A percentile compares a stretch with the other conserved stretches of the same genome.
Evolutionary conservation across 2,797 vertebrate genomes (phyloP).

Genomic region (Falco biarmicus): DNA sequence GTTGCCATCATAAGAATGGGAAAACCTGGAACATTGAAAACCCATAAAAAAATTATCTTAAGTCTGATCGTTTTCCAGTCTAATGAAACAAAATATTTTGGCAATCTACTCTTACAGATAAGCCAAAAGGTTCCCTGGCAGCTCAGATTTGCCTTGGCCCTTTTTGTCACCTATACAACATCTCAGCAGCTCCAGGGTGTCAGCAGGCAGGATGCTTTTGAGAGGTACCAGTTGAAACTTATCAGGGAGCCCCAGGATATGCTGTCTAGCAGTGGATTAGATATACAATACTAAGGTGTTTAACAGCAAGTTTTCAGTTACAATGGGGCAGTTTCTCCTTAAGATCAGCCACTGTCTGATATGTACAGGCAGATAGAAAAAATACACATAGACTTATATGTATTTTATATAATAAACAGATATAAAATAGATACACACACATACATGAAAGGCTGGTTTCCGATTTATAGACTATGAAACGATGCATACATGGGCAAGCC

Average conservation of each 20-base stretch:
- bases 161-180: conserved; percentile 3
- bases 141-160: background rate
- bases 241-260: conserved; percentile 13
- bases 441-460: background rate
- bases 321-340: background rate
- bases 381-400: background rate
- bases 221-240: conserved; percentile 9
- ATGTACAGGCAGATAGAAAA: background rate
- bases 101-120: background rate
- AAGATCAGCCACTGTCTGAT: background rate
- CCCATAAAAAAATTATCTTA: background rate
- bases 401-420: background rate
- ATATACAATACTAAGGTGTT: background rate
- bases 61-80: background rate
- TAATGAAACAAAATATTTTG: conserved; percentile 27
- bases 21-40: background rate
- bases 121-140: background rate
- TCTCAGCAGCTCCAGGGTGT: background rate
- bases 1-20: background rate
- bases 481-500: background rate
- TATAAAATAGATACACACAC: background rate
- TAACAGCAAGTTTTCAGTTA: conserved; percentile 6
- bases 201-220: background rate
- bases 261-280: conserved; percentile 15
- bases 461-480: background rate